Evolutionary conservation across 1,140 invertebrate genomes (phyloP).

Genomic region (Pseudomyrmex flavicornis): DNA sequence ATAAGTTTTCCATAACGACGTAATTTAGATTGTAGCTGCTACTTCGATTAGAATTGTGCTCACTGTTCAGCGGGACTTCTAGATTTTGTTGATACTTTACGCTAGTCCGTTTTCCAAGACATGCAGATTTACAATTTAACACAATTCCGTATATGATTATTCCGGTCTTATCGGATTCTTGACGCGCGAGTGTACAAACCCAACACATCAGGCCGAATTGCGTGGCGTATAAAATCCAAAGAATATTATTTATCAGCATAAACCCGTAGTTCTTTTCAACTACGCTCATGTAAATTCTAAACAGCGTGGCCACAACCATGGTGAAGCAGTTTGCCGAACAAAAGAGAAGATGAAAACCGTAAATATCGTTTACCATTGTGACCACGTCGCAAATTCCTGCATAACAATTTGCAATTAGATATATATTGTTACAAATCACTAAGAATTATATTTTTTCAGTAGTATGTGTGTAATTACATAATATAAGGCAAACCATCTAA

Average conservation of each 20-base stretch:
- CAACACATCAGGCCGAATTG: slow-evolving; percentile 73
- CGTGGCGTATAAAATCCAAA: slow-evolving; percentile 74
- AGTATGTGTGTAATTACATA: too few species aligned
- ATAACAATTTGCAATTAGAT: not conserved
- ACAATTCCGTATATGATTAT: slow-evolving; percentile 63
- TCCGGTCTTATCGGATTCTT: slow-evolving; percentile 70
- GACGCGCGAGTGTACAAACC: slow-evolving; percentile 65
- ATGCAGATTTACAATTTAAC: slow-evolving; percentile 44
- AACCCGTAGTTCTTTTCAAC: slow-evolving; percentile 72
- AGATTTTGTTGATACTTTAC: not conserved
- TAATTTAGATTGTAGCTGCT: slow-evolving; percentile 27
- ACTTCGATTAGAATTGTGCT: slow-evolving; percentile 43
- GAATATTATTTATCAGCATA: slow-evolving; percentile 76
- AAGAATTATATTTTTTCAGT: slow-evolving; percentile 4
- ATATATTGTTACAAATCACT: not conserved
- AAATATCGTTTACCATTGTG: slow-evolving; percentile 69
- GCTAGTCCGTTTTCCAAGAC: not conserved
- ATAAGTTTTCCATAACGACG: slow-evolving; percentile 48
- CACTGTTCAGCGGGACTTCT: not conserved
- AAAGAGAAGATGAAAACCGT: slow-evolving; percentile 72
- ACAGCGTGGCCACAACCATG: slow-evolving; percentile 76
- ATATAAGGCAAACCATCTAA: too few species aligned
- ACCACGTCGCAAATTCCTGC: slow-evolving; percentile 71
- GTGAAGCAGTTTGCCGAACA: slow-evolving; percentile 77
- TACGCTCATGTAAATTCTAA: slow-evolving; percentile 78